These are phyloP conservation scores for Cryptosula pallasiana DNA, from an alignment of 2,888 invertebrate genomes.

Conservation along the genomic window DNA sequence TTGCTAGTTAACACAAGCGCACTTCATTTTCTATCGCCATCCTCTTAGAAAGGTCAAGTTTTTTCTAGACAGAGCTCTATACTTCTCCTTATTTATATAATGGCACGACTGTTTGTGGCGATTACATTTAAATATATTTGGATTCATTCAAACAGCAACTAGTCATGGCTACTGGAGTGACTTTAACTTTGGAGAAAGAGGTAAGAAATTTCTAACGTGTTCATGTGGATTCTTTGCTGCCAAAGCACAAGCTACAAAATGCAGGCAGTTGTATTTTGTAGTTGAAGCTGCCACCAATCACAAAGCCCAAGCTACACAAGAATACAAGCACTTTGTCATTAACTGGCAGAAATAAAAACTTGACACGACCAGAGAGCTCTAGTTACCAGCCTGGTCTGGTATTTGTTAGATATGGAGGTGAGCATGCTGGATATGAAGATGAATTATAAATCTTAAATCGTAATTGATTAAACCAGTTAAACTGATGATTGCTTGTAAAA, in stretches of 20 bases:
- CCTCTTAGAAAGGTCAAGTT: too few species aligned
- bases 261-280: not conserved
- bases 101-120: too few species aligned
- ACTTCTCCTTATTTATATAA: too few species aligned
- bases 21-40: too few species aligned
- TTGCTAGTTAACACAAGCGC: not conserved
- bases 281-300: not conserved
- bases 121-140: too few species aligned
- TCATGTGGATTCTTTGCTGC: not conserved
- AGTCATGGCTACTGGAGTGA: not conserved
- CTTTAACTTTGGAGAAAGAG: not conserved
- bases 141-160: not conserved
- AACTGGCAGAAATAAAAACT: not conserved
- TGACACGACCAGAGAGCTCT: not conserved
- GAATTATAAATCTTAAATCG: too few species aligned
- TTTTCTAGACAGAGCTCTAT: too few species aligned
- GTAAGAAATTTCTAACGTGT: not conserved
- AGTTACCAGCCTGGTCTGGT: slow-evolving; percentile 12
- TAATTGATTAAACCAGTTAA: too few species aligned
- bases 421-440: too few species aligned
- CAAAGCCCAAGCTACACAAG: not conserved
- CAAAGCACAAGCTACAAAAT: not conserved
- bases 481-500: too few species aligned
- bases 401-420: slow-evolving; percentile 16
- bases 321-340: not conserved